Conservation (phyloP, 2,113 vertebrate species). For the Pachypanchax playfairii region DNA sequence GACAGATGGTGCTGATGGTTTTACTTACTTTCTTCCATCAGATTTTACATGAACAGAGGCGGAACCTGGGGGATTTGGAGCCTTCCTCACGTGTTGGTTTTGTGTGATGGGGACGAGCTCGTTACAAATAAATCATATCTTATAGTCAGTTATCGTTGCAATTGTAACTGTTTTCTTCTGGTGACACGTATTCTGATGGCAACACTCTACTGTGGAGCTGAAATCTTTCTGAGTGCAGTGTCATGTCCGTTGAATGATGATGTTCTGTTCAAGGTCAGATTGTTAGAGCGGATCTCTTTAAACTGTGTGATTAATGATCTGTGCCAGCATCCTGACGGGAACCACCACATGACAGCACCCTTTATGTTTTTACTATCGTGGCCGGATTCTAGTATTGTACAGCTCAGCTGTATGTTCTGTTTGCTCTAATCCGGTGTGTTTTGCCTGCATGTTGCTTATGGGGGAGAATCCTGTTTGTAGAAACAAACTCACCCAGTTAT, state of each 20-base stretch:
- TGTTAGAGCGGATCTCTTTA: not conserved
- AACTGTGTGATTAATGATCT: not conserved
- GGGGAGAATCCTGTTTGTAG: conserved; percentile 8
- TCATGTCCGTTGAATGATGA: conserved; percentile 16
- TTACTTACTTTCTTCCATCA: conserved; percentile 3
- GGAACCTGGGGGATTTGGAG: too few relatives aligned
- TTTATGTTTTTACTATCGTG: not conserved
- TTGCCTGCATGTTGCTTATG: conserved; percentile 27
- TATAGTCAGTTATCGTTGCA: too few relatives aligned
- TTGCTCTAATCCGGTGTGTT: conserved; percentile 24
- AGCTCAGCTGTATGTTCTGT: conserved; percentile 18
- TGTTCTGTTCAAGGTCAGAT: conserved; percentile 44
- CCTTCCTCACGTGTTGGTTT: too few relatives aligned
- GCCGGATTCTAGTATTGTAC: not conserved
- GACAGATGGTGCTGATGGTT: conserved; percentile 35
- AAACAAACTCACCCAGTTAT: conserved; percentile 4
- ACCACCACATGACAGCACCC: not conserved
- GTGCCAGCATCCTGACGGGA: not conserved
- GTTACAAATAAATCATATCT: too few relatives aligned
- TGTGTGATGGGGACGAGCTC: too few relatives aligned
- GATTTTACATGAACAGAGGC: conserved; percentile 30
- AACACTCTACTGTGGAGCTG: not conserved
- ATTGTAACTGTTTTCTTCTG: not conserved
- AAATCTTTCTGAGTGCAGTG: conserved; percentile 3
- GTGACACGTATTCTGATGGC: not conserved